Conservation (phyloP, 2,888 invertebrate genomes). For the Oscheius sp. region DNA sequence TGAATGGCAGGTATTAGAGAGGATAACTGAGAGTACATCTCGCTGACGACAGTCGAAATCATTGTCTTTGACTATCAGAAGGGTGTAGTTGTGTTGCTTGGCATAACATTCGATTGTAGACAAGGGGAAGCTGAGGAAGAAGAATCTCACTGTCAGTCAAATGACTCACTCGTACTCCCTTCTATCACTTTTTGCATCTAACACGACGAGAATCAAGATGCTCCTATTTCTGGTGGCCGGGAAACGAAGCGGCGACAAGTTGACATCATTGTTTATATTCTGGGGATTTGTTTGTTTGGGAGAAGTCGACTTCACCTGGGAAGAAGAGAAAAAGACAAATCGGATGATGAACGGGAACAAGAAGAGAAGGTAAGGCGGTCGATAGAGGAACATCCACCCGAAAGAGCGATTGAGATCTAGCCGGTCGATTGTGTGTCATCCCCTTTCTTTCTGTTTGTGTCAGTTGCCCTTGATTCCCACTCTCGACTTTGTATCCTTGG, state of each 20-base stretch:
- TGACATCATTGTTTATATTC: background rate
- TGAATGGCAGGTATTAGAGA: slow-evolving; percentile 38
- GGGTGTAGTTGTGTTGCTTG: slow-evolving; percentile 39
- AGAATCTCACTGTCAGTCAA: background rate
- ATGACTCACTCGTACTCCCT: slow-evolving; percentile 21
- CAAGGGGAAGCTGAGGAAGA: slow-evolving; percentile 37
- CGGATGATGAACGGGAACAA: background rate
- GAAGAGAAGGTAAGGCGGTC: background rate
- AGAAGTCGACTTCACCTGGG: background rate
- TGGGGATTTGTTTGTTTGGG: slow-evolving; percentile 8
- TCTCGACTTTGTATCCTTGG: too few relatives aligned
- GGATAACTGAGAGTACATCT: slow-evolving; percentile 36
- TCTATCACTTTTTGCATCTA: background rate
- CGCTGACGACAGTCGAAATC: slow-evolving; percentile 40
- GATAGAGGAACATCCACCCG: background rate
- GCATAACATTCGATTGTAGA: slow-evolving; percentile 44
- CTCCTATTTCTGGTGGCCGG: background rate
- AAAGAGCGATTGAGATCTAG: too few relatives aligned
- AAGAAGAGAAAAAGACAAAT: background rate
- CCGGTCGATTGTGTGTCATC: too few relatives aligned
- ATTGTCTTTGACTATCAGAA: slow-evolving; percentile 38
- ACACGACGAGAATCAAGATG: slow-evolving; percentile 26
- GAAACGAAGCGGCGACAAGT: slow-evolving; percentile 3
- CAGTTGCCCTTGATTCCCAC: too few relatives aligned
- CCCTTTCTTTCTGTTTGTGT: too few relatives aligned